Evolutionary conservation across 1,140 invertebrate genomes (phyloP).

Genomic region (Homarus americanus): DNA sequence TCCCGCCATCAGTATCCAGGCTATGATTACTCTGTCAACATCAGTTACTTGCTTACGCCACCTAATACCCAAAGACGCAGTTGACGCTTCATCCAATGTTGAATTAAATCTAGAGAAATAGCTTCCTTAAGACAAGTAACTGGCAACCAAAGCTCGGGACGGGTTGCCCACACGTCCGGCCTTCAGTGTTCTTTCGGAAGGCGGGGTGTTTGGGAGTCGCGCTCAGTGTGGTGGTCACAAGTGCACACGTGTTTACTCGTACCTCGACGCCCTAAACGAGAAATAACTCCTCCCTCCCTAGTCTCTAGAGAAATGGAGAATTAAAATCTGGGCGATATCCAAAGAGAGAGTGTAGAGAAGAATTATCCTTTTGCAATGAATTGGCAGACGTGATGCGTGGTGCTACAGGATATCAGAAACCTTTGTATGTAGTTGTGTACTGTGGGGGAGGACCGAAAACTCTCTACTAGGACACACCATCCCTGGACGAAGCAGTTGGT

Average conservation of each 20-base stretch:
- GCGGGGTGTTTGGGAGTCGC: slow-evolving; percentile 12
- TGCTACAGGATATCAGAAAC: not conserved
- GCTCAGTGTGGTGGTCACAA: not conserved
- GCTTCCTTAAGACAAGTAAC: not conserved
- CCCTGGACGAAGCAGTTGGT: not conserved
- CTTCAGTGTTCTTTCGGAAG: slow-evolving; percentile 57
- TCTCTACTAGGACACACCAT: not conserved
- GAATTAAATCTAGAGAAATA: not conserved
- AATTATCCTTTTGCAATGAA: not conserved
- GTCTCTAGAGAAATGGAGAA: not conserved
- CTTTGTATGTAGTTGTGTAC: not conserved
- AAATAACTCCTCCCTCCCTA: not conserved
- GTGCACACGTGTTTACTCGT: slow-evolving; percentile 47
- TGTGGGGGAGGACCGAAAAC: not conserved
- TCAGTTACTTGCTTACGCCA: no score
- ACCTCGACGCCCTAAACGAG: not conserved
- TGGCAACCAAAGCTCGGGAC: slow-evolving; percentile 32
- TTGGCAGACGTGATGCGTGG: not conserved
- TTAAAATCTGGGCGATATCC: not conserved
- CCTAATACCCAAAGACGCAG: no score
- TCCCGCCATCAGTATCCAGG: no score
- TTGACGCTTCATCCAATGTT: no score
- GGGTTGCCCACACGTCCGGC: slow-evolving; percentile 52
- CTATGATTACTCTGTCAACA: no score
- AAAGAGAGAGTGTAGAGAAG: not conserved